Conservation (phyloP, 30 jellyfish, hydroid and myxozoan species). For the Aurelia sp. region DNA sequence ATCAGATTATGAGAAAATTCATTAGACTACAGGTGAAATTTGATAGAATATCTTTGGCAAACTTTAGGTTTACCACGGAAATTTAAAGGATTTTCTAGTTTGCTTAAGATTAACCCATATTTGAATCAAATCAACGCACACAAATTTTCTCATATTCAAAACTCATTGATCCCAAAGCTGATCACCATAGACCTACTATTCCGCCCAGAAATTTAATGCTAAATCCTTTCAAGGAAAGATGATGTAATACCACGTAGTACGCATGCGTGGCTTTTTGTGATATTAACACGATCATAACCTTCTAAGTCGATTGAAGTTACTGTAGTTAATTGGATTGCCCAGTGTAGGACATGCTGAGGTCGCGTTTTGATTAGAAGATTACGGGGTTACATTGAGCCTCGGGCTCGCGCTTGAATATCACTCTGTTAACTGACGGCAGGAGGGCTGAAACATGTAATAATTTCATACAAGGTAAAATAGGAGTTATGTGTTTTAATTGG, state of each 20-base stretch:
- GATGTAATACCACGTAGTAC: slow-evolving; percentile 32
- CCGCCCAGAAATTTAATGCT: slow-evolving; percentile 66
- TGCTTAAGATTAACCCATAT: slow-evolving; percentile 36
- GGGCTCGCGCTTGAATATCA: background rate
- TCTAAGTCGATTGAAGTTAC: slow-evolving; percentile 49
- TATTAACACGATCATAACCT: slow-evolving; percentile 30
- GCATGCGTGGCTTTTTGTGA: slow-evolving; percentile 60
- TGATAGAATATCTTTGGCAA: slow-evolving; percentile 32
- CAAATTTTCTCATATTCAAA: background rate
- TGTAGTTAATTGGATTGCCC: slow-evolving; percentile 50
- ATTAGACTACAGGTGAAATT: background rate
- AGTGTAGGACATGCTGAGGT: slow-evolving; percentile 37
- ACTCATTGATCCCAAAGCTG: slow-evolving; percentile 10
- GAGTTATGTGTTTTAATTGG: no score
- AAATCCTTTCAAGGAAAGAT: slow-evolving; percentile 35
- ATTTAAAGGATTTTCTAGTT: slow-evolving; percentile 25
- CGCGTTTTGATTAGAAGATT: slow-evolving; percentile 55
- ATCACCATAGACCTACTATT: slow-evolving; percentile 20
- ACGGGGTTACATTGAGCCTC: slow-evolving; percentile 14
- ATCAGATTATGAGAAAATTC: no score
- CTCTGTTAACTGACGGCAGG: no score
- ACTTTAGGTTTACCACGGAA: slow-evolving; percentile 48
- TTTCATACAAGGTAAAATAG: no score
- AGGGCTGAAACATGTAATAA: no score
- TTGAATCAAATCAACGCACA: slow-evolving; percentile 1